phyloP scores from a whole-genome alignment of 2,888 invertebrate genomes.

The Heliconius charithonia region DNA sequence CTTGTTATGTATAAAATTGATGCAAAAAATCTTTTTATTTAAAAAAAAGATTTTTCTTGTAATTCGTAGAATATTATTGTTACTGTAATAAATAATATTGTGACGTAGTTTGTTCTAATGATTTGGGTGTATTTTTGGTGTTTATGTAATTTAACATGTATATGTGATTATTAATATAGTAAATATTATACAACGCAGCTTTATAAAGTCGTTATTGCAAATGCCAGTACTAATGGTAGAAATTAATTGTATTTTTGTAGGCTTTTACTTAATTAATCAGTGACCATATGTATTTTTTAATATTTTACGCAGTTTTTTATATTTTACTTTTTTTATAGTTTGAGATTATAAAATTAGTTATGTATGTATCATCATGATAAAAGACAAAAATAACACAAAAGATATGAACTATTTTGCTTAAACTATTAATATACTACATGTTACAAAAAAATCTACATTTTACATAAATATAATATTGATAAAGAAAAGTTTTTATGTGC shows the following conservation, averaged over 20 bases:
- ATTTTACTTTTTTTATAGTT: not conserved
- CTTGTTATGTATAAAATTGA: not conserved
- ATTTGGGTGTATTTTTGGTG: slow-evolving; percentile 1
- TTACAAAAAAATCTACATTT: too few species aligned
- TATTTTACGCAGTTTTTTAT: not conserved
- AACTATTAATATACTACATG: too few species aligned
- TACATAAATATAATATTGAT: too few species aligned
- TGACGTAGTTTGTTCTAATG: not conserved
- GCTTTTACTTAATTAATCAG: slow-evolving; percentile 6
- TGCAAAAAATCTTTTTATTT: not conserved
- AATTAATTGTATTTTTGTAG: not conserved
- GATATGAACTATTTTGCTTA: too few species aligned
- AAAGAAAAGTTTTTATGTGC: too few species aligned
- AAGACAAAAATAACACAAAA: too few species aligned
- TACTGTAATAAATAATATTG: not conserved
- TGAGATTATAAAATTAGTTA: not conserved
- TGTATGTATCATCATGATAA: too few species aligned
- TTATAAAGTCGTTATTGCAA: slow-evolving; percentile 1
- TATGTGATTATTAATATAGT: not conserved
- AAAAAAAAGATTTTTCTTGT: not conserved
- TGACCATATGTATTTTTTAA: not conserved
- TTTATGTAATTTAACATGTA: not conserved
- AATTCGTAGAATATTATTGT: not conserved
- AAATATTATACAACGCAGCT: not conserved
- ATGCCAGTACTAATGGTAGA: slow-evolving; percentile 13